These are phyloP conservation scores for Acronicta psi DNA, from an alignment of 2,888 invertebrate genomes.

Conservation along the genomic window DNA sequence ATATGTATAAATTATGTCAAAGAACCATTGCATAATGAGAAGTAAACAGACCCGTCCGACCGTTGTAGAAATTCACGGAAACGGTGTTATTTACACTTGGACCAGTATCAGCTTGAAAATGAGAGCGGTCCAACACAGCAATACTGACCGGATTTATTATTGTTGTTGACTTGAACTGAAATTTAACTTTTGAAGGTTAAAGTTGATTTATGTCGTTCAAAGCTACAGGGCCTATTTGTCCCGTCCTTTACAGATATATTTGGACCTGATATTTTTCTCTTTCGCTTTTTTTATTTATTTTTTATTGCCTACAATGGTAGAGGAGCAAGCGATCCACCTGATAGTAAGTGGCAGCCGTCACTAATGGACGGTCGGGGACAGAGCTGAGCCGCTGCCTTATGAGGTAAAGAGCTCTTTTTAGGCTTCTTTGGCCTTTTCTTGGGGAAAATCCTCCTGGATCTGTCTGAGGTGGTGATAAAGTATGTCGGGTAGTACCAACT, in stretches of 20 bases:
- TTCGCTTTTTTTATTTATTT: too few relatives aligned
- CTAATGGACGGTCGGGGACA: too few relatives aligned
- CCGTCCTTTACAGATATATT: neutral
- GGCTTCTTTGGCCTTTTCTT: too few relatives aligned
- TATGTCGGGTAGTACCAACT: too few relatives aligned
- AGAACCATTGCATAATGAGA: slow-evolving; percentile 19
- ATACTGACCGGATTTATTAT: neutral
- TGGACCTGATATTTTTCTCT: neutral
- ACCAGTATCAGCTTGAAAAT: slow-evolving; percentile 23
- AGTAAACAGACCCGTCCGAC: slow-evolving; percentile 41
- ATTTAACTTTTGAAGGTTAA: too few relatives aligned
- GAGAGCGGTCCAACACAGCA: slow-evolving; percentile 5
- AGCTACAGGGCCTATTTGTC: neutral
- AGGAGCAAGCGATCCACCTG: too few relatives aligned
- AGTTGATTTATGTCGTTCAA: neutral
- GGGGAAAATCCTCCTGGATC: too few relatives aligned
- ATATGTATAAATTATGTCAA: slow-evolving; percentile 5
- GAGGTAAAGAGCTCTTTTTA: too few relatives aligned
- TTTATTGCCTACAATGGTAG: too few relatives aligned
- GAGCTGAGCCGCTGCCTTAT: too few relatives aligned
- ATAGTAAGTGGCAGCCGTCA: too few relatives aligned
- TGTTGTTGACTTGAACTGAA: neutral
- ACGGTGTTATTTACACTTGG: slow-evolving; percentile 40
- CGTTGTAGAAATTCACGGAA: slow-evolving; percentile 51
- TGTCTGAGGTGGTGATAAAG: too few relatives aligned